phyloP scores from a whole-genome alignment of 2,797 vertebrate genomes.

The Brachyalestes nurse region DNA sequence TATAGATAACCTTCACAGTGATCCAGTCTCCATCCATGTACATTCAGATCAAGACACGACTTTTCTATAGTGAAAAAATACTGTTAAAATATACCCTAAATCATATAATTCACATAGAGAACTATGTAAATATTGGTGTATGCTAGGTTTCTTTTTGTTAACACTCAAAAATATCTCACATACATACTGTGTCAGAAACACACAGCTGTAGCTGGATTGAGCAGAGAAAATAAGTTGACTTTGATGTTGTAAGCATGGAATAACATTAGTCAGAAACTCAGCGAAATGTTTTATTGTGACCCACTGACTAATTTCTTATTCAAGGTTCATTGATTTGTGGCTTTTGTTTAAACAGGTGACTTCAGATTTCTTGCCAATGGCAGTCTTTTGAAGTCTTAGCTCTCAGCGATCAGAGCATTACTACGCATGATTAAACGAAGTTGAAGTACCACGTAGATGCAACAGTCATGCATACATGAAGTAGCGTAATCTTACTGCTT shows the following conservation, averaged over 20 bases:
- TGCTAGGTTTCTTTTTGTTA: conserved; percentile 15
- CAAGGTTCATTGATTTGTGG: conserved; percentile 8
- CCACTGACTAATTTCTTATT: conserved; percentile 4
- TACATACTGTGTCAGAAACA: neutral
- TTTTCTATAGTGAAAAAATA: neutral
- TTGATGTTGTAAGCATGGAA: neutral
- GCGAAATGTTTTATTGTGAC: neutral
- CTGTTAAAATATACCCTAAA: neutral
- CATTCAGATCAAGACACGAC: neutral
- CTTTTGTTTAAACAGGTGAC: conserved; percentile 12
- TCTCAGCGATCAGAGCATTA: neutral
- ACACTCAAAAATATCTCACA: neutral
- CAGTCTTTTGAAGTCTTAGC: neutral
- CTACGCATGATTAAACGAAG: neutral
- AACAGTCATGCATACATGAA: neutral
- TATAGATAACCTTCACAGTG: conserved; percentile 47
- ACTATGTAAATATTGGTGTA: neutral
- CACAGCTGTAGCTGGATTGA: neutral
- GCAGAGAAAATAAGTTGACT: conserved; percentile 7
- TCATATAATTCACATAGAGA: neutral
- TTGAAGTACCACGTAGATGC: neutral
- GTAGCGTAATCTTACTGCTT: neutral
- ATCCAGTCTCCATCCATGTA: conserved; percentile 19
- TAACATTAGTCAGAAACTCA: conserved; percentile 1
- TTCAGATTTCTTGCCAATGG: conserved; percentile 23